These are phyloP conservation scores for Stenurella melanura DNA, from an alignment of 2,888 invertebrate species.

Conservation along the genomic window DNA sequence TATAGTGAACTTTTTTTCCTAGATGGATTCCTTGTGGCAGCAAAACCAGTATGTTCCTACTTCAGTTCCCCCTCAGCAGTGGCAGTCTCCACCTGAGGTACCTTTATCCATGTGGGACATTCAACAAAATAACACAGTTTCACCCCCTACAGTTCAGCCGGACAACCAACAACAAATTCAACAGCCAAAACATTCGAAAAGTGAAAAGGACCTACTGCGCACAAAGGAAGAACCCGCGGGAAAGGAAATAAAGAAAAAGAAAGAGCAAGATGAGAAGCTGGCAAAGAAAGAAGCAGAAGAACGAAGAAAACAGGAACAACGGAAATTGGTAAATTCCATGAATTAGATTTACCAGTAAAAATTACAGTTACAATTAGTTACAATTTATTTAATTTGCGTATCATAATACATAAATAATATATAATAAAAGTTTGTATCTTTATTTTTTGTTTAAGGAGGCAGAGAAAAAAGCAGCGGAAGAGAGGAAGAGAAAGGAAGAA, in stretches of 20 bases:
- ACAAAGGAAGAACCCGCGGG: constrained; percentile 69
- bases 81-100: constrained; percentile 62
- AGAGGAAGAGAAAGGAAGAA: constrained; percentile 75
- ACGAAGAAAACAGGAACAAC: constrained; percentile 74
- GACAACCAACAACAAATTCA: constrained; percentile 53
- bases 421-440: no score
- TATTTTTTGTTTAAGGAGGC: constrained; percentile 69
- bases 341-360: neutral
- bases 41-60: constrained; percentile 66
- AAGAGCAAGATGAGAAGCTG: constrained; percentile 73
- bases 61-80: constrained; percentile 59
- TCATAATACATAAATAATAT: no score
- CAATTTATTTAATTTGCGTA: no score
- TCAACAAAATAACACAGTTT: constrained; percentile 46
- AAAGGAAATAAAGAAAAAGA: constrained; percentile 74
- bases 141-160: constrained; percentile 48
- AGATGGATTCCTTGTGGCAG: constrained; percentile 68
- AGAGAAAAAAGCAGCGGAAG: constrained; percentile 75
- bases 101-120: constrained; percentile 71
- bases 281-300: constrained; percentile 75
- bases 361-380: no score
- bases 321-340: constrained; percentile 64
- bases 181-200: constrained; percentile 51
- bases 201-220: constrained; percentile 56
- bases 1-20: constrained; percentile 16